Percentiles rank a stretch among this genome's conserved stretches.
phyloP scores from a whole-genome alignment of 2,797 vertebrate genomes.

The Sternotherus odoratus region DNA sequence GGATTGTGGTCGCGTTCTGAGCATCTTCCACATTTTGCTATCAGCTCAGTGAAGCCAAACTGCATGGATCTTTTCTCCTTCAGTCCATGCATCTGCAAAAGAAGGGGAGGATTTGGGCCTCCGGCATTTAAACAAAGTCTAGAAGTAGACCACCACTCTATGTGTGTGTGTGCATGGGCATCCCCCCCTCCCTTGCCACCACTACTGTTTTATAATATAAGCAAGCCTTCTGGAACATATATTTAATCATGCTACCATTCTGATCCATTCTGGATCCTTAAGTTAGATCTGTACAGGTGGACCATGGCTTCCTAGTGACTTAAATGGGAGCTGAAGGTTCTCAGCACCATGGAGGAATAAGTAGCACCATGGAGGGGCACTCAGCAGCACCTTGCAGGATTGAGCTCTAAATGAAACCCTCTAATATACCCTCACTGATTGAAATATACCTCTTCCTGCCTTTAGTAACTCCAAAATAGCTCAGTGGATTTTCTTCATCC shows the following conservation, averaged over 20 bases:
- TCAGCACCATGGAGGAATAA: neutral
- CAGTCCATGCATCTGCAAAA: fast-evolving
- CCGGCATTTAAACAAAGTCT: no score
- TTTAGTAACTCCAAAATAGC: neutral
- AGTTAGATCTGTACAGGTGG: fast-evolving
- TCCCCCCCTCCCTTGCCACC: fast-evolving
- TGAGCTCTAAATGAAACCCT: neutral
- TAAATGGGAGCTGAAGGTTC: neutral
- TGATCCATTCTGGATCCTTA: neutral
- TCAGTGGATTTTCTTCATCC: neutral
- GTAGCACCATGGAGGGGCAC: neutral
- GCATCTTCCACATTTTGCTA: neutral
- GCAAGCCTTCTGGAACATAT: neutral
- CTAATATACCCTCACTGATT: neutral
- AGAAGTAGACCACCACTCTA: no score
- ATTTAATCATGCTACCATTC: neutral
- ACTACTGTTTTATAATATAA: neutral
- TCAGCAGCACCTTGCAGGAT: neutral
- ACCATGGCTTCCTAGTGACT: neutral
- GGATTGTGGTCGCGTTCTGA: fast-evolving
- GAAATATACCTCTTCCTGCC: neutral
- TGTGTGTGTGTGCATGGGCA: no score
- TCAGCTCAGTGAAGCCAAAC: neutral
- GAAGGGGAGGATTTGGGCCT: fast-evolving
- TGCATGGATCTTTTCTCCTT: neutral